These are phyloP conservation scores for Dichetophora obliterata DNA, from an alignment of 2,888 invertebrate genomes.

Conservation along the genomic window DNA sequence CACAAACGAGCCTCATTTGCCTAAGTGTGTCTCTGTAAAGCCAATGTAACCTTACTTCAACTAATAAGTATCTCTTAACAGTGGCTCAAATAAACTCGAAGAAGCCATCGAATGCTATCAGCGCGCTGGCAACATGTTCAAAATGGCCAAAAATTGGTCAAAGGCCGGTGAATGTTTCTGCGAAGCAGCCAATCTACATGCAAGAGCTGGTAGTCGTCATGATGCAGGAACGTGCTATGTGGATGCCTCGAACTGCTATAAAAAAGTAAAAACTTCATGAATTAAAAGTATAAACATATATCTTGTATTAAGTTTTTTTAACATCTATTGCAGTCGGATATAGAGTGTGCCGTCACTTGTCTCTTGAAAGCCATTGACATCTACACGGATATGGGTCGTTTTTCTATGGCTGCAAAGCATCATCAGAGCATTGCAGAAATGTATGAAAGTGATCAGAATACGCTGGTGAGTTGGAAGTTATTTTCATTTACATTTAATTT, in stretches of 20 bases:
- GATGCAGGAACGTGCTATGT: slow-evolving; percentile 96
- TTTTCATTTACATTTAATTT: neutral
- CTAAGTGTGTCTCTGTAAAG: too few species aligned
- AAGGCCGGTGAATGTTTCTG: slow-evolving; percentile 96
- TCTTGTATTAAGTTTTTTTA: neutral
- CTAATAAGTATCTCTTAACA: too few species aligned
- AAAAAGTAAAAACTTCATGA: slow-evolving; percentile 73
- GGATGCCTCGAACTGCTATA: slow-evolving; percentile 97
- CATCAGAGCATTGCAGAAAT: slow-evolving; percentile 97
- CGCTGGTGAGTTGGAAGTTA: slow-evolving; percentile 27
- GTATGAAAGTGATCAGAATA: slow-evolving; percentile 89
- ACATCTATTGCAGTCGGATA: slow-evolving; percentile 55
- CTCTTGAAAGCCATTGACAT: slow-evolving; percentile 94
- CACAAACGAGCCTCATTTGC: too few species aligned
- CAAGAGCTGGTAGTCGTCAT: slow-evolving; percentile 89
- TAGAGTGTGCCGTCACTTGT: slow-evolving; percentile 88
- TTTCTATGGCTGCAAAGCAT: slow-evolving; percentile 97
- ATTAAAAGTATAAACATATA: slow-evolving; percentile 6
- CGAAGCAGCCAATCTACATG: slow-evolving; percentile 89
- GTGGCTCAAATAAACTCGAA: slow-evolving; percentile 83
- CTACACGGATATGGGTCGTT: slow-evolving; percentile 97
- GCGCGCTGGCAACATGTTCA: slow-evolving; percentile 96
- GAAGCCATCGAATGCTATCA: slow-evolving; percentile 97
- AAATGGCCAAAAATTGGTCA: slow-evolving; percentile 98
- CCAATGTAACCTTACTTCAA: too few species aligned